These are phyloP conservation scores for Zeuzera pyrina DNA, from an alignment of 2,888 invertebrate species.

Conservation along the genomic window DNA sequence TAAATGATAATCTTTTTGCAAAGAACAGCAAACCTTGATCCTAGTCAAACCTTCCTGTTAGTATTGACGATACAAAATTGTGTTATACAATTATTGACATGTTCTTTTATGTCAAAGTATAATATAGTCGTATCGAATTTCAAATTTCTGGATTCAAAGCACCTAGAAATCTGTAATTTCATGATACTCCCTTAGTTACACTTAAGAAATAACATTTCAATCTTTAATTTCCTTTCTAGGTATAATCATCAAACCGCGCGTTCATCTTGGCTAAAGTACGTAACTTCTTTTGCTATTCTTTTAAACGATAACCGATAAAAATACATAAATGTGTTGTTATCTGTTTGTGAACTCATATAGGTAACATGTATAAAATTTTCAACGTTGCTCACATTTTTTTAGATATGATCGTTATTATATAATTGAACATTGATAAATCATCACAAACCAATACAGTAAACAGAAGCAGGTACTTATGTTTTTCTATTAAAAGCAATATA, in stretches of 20 bases:
- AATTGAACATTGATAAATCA: too few species aligned
- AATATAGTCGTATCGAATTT: too few species aligned
- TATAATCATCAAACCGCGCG: conserved; percentile 70
- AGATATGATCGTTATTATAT: not conserved
- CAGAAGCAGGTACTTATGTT: too few species aligned
- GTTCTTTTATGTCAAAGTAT: too few species aligned
- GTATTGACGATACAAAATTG: conserved; percentile 16
- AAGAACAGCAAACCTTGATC: conserved; percentile 59
- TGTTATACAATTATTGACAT: too few species aligned
- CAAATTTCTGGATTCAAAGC: too few species aligned
- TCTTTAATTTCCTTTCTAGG: conserved; percentile 66
- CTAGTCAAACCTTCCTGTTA: conserved; percentile 55
- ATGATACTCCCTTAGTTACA: too few species aligned
- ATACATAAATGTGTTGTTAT: not conserved
- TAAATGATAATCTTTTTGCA: conserved; percentile 65
- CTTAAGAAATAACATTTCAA: conserved; percentile 29
- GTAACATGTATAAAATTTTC: not conserved
- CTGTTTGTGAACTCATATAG: not conserved
- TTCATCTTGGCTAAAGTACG: conserved; percentile 69
- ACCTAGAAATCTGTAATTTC: too few species aligned
- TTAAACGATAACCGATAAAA: not conserved
- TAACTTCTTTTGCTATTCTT: conserved; percentile 33
- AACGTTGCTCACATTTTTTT: not conserved
- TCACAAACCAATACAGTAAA: too few species aligned
- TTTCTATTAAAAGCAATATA: too few species aligned